Base-by-base conservation (phyloP, 2,888 invertebrate species). In the Fragum sueziense region DNA sequence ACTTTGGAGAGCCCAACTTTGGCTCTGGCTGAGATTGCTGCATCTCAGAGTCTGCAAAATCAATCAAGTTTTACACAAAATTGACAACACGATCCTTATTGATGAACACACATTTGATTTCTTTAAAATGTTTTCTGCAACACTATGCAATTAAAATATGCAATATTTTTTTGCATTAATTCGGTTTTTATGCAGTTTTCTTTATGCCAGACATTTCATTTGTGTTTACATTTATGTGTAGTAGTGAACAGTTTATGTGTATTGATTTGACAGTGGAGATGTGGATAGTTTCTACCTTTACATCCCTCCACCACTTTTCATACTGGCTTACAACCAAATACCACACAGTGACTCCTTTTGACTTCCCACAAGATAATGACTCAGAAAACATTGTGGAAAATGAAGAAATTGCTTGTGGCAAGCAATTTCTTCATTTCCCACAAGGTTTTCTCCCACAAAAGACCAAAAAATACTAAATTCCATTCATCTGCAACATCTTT, bases 171-270 rank as follows among this genome's bases (percentile, higher is more conserved):
- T 47, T 14, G 47, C 17, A 47, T 14, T n/a, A 47, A 47, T 47
- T 47, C 14, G n/a, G 47, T 9, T 47, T 47, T 47, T 65, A 41
- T 65, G 65, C 65, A 62, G 27, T 25, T 65, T 61, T 65, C 22
- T n/a, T 25, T 27, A 41, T 65, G 65, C 41, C n/a, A 17, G 34
- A n/a, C n/a, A 22, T 41, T 65, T 65, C 65, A 65, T 65, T 65
- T 65, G 41, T 65, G 65, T 65, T 65, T 65, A 65, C 65, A 41
- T 65, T 47, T 11, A 9, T 20, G 17, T 47, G 47, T 47, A 47
- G 33, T 61, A 33, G 61, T 33, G 31, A 17, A 33, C 25, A 57
- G 57, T 57, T 57, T 57, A n/a, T n/a, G n/a, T n/a, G n/a, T n/a
- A n/a, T n/a, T n/a, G n/a, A n/a, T n/a, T n/a, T n/a, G n/a, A n/a